Evolutionary conservation across 1,140 invertebrate genomes (phyloP).

Genomic region (Paraescarpia echinospica): DNA sequence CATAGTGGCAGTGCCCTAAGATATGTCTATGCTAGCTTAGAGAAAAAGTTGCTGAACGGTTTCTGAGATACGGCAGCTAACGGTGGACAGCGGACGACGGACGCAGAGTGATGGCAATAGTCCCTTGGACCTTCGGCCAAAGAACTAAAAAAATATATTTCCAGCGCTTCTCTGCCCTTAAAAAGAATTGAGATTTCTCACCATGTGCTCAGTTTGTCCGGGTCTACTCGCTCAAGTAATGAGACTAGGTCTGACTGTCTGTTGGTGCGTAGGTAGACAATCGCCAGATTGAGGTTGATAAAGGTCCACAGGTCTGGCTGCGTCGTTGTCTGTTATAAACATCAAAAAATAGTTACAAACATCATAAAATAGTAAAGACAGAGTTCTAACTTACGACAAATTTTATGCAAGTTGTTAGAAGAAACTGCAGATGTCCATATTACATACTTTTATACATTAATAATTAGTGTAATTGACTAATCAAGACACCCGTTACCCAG

Average conservation of each 20-base stretch:
- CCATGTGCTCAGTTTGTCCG: conserved; percentile 77
- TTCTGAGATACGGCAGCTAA: too few relatives aligned
- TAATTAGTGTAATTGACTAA: background rate
- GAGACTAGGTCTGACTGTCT: conserved; percentile 82
- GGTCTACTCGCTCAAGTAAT: conserved; percentile 85
- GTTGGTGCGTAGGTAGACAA: conserved; percentile 89
- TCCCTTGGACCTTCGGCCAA: too few relatives aligned
- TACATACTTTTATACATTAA: background rate
- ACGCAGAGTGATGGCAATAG: too few relatives aligned
- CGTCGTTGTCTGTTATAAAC: conserved; percentile 61
- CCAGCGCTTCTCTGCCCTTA: background rate
- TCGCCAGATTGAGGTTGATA: conserved; percentile 92
- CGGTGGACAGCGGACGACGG: too few relatives aligned
- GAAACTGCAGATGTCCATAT: conserved; percentile 14
- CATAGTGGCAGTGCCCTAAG: too few relatives aligned
- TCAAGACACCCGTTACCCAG: background rate
- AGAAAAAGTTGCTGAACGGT: too few relatives aligned
- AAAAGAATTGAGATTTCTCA: conserved; percentile 29
- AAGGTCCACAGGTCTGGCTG: conserved; percentile 91
- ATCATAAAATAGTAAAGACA: background rate
- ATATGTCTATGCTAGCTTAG: too few relatives aligned
- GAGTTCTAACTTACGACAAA: background rate
- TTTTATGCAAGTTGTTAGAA: conserved; percentile 13
- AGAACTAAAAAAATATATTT: too few relatives aligned
- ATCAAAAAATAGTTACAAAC: background rate